Evolutionary conservation across 2,113 vertebrate genomes (phyloP).

Genomic region (Egretta garzetta): DNA sequence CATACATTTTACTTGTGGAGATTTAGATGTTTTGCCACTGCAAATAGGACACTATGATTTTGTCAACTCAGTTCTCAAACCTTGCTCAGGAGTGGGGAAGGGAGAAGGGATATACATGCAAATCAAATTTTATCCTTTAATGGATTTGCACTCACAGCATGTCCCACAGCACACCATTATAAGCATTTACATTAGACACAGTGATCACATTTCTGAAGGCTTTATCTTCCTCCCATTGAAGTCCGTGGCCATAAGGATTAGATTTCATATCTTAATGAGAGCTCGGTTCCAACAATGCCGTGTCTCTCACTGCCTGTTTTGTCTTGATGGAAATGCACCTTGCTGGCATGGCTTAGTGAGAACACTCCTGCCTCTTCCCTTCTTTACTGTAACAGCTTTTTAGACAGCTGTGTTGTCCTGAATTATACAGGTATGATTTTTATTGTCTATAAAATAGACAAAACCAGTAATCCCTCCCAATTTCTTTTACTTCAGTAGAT

Average conservation of each 20-base stretch:
- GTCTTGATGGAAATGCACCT: not conserved
- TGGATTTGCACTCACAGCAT: conserved; percentile 36
- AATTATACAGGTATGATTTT: not conserved
- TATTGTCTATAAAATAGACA: not conserved
- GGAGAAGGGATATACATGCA: not conserved
- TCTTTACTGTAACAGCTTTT: not conserved
- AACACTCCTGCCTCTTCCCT: not conserved
- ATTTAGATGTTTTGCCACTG: not conserved
- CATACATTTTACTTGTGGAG: not conserved
- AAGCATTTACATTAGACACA: conserved; percentile 19
- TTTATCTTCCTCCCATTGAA: not conserved
- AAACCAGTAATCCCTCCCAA: not conserved
- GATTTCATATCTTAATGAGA: conserved; percentile 22
- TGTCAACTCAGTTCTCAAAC: not conserved
- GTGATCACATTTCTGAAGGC: conserved; percentile 48
- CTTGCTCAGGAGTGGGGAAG: rapidly evolving
- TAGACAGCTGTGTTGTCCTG: not conserved
- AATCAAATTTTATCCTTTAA: conserved; percentile 42
- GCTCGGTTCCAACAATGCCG: not conserved
- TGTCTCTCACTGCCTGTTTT: not conserved
- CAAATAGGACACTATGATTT: not conserved
- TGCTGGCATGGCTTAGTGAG: not conserved
- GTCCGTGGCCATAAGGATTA: conserved; percentile 16
- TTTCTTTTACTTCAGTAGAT: not conserved
- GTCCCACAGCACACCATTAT: conserved; percentile 22